Conservation (phyloP, 1,140 invertebrate genomes). For the Formica exsecta region DNA sequence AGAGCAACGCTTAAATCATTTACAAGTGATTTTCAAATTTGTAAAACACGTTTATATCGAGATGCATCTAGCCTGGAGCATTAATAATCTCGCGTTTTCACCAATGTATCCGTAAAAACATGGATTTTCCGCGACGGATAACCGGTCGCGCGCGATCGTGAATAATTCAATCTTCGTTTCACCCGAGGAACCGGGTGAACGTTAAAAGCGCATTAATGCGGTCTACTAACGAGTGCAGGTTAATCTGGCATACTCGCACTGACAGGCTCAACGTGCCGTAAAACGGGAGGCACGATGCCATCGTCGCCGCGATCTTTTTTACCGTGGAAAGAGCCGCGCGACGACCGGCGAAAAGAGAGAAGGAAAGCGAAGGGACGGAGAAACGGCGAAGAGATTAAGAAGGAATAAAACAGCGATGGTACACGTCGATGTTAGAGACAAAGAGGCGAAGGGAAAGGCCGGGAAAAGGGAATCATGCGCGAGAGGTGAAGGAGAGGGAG, state of each 20-base stretch:
- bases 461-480: slow-evolving; percentile 42
- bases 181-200: slow-evolving; percentile 45
- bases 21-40: background rate
- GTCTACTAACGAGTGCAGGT: slow-evolving; percentile 71
- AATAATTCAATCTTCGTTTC: slow-evolving; percentile 72
- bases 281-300: slow-evolving; percentile 70
- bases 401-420: slow-evolving; percentile 31
- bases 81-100: background rate
- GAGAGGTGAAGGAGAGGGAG: slow-evolving; percentile 20
- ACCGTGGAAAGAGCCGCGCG: slow-evolving; percentile 36
- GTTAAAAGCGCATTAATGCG: slow-evolving; percentile 58
- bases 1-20: background rate
- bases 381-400: slow-evolving; percentile 44
- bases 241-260: slow-evolving; percentile 69
- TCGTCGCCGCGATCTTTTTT: slow-evolving; percentile 52
- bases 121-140: slow-evolving; percentile 63
- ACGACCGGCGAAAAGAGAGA: slow-evolving; percentile 1
- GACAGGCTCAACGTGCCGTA: slow-evolving; percentile 69
- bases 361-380: slow-evolving; percentile 24
- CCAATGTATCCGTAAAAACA: background rate
- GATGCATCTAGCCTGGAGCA: background rate
- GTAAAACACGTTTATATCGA: background rate
- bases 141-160: slow-evolving; percentile 52
- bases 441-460: slow-evolving; percentile 29
- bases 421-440: slow-evolving; percentile 53